A percentile compares a stretch with the other conserved stretches of the same genome.
Conservation (phyloP, 1,140 invertebrate species). For the Caerostris extrusa region DNA sequence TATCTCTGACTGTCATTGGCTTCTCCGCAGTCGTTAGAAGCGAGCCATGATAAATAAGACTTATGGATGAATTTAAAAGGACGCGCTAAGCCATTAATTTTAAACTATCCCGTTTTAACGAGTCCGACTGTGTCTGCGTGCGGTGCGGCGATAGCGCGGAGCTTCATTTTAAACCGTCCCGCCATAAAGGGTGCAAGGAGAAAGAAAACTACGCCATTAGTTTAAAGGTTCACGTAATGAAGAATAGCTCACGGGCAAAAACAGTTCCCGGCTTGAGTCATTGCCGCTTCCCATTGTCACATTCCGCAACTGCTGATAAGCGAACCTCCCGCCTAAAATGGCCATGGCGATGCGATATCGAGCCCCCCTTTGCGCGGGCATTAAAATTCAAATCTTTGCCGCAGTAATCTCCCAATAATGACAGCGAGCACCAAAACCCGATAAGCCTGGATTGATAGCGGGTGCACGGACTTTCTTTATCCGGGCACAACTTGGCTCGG, state of each 20-base stretch:
- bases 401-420: conserved; percentile 78
- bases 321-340: conserved; percentile 64
- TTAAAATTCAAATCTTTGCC: conserved; percentile 78
- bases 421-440: conserved; percentile 75
- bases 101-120: conserved; percentile 78
- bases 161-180: conserved; percentile 76
- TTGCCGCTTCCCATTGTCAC: conserved; percentile 78
- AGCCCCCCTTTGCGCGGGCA: conserved; percentile 51
- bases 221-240: conserved; percentile 77
- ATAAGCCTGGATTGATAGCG: conserved; percentile 78
- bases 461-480: conserved; percentile 73
- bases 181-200: conserved; percentile 77
- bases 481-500: conserved; percentile 66
- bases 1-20: conserved; percentile 75
- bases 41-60: conserved; percentile 78
- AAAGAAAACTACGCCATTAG: conserved; percentile 78
- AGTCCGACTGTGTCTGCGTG: conserved; percentile 73
- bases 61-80: conserved; percentile 78
- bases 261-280: conserved; percentile 76
- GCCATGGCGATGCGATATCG: conserved; percentile 75
- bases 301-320: conserved; percentile 78
- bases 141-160: conserved; percentile 51
- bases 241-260: conserved; percentile 77
- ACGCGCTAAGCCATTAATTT: conserved; percentile 78
- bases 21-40: conserved; percentile 44